Evolutionary conservation across 1,140 invertebrate species (phyloP), one percentile per base, ranked within the genome.

Genomic region (Halesus radiatus): DNA sequence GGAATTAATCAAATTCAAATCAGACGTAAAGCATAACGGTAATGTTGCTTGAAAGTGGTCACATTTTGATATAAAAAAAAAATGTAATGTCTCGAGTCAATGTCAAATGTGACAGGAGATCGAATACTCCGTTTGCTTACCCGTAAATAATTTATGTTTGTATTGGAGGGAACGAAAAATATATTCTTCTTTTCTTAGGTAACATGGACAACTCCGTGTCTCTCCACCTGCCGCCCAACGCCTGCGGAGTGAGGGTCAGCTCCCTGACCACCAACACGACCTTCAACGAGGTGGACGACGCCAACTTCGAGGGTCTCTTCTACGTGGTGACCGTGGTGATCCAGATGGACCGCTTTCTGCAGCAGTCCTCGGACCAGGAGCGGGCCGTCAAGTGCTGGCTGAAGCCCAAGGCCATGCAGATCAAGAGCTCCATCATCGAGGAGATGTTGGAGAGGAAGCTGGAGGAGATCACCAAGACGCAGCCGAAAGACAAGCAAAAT

Each of bases 341-440:
- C 0, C 94, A 95, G 85, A 94, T 93, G 90, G 94, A 94, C 84
- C 89, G 89, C 60, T 91, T 92, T 82, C 85, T 95, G 26, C 92
- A 94, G 81, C 93, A 94, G 85, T 93, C 92, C 37, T 91, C 91
- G 1, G 93, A 95, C 84, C 92, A 94, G 80, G 91, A 93, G 80
- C 85, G 91, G 53, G 86, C 89, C 5, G 89, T 94, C 5, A 88
- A 89, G 83, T 90, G 89, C 83, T 88, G 89, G 86, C 83, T 90
- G 45, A 86, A 88, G 84, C 87, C 86, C n/a, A 86, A 87, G 77
- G 88, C 88, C 13, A 87, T 89, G 23, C 86, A 87, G 60, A 90
- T 90, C 73, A 87, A 85, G 83, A 90, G 88, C 75, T 86, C 87
- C 26, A 86, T 88, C 50, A 84, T 90, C 3, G 89, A 90, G 72